Conservation (phyloP, 2,113 vertebrate species). For the Gavia stellata region DNA sequence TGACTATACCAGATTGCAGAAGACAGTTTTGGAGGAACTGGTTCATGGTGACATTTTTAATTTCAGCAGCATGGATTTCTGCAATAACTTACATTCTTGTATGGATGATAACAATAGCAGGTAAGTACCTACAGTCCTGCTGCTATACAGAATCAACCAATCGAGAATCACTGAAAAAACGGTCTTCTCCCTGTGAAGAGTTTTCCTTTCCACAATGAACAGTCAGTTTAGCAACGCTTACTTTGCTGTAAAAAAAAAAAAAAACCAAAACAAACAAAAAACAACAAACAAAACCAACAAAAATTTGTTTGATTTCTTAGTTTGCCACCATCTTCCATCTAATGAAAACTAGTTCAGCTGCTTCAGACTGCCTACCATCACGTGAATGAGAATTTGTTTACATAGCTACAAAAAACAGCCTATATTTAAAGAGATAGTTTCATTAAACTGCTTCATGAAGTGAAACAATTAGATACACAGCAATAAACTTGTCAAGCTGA, state of each 20-base stretch:
- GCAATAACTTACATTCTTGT: conserved; percentile 92
- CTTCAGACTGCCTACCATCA: not conserved
- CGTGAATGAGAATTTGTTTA: not conserved
- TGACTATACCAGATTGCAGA: conserved; percentile 91
- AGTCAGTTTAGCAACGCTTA: not conserved
- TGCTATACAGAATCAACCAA: not conserved
- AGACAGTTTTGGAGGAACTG: conserved; percentile 87
- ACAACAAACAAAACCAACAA: not conserved
- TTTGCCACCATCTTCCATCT: not conserved
- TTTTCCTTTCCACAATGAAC: not conserved
- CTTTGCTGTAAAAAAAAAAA: not conserved
- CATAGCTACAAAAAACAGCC: not conserved
- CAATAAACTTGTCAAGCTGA: not conserved
- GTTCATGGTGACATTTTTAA: conserved; percentile 90
- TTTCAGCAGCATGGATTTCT: conserved; percentile 96
- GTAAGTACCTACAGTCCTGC: conserved; percentile 68
- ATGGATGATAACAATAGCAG: conserved; percentile 95
- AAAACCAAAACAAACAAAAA: not conserved
- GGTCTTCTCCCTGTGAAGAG: not conserved
- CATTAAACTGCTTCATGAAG: not conserved
- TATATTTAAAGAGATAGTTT: not conserved
- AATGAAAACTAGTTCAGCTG: conserved; percentile 5
- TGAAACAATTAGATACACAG: not conserved
- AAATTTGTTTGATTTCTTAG: not conserved
- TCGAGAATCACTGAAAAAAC: not conserved